phyloP scores from a whole-genome alignment of 1,140 invertebrate species.

The Octopus bimaculoides region DNA sequence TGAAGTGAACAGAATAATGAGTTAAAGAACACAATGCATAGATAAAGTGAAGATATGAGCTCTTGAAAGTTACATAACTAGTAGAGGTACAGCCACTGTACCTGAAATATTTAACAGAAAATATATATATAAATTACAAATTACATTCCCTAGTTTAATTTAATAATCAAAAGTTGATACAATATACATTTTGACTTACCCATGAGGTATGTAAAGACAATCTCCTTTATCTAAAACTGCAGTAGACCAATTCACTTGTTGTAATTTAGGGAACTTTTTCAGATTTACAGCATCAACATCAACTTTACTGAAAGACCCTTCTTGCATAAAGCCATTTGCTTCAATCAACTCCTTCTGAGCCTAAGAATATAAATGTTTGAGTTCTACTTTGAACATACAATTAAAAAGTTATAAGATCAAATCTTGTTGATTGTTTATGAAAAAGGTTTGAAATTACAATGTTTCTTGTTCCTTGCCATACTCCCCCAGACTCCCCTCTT shows the following conservation, averaged over 20 bases:
- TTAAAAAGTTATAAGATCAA: too few species aligned
- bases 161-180: not conserved
- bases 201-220: constrained; percentile 54
- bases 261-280: constrained; percentile 42
- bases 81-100: not conserved
- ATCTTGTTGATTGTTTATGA: too few species aligned
- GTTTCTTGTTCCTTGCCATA: too few species aligned
- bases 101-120: too few species aligned
- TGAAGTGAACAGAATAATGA: too few species aligned
- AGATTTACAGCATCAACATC: constrained; percentile 52
- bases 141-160: not conserved
- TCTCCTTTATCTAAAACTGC: constrained; percentile 50
- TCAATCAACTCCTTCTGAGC: constrained; percentile 37
- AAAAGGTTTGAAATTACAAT: too few species aligned
- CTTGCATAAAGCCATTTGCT: constrained; percentile 31
- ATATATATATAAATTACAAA: not conserved
- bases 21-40: too few species aligned
- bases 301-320: constrained; percentile 47
- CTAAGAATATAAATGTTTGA: constrained; percentile 15
- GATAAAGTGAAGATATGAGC: too few species aligned
- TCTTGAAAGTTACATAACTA: not conserved
- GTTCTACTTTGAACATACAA: too few species aligned
- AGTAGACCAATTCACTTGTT: constrained; percentile 42
- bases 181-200: constrained; percentile 24
- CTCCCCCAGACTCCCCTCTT: too few species aligned